Evolutionary conservation across 2,113 vertebrate genomes (phyloP), one percentile per base, ranked within the genome.

Genomic region (Atlantisia rogersi): DNA sequence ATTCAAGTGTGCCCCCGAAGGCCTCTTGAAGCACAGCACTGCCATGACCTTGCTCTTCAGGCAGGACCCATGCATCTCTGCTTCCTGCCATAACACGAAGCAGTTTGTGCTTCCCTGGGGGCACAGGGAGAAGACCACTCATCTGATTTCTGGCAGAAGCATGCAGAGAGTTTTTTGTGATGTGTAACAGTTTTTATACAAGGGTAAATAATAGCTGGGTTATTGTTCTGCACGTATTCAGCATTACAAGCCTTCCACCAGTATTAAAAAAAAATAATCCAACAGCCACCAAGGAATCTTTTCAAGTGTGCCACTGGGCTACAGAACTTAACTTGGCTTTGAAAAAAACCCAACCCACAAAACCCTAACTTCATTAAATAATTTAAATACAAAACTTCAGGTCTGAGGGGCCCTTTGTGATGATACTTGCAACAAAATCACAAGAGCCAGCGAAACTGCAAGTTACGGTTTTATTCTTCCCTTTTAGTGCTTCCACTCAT

Each of bases 61-160:
- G 35, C 50, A 32, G 40, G 52, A 53, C 19, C 15, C 1, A 3
- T 37, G 46, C 63, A 10, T 9, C 84, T 58, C 12, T 3, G 19
- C 44, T 40, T 37, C 37, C 44, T 28, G 5, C n/a, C 0, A 0
- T 4, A 20, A 63, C n/a, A 22, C 0, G 0, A n/a, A 59, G 19
- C 9, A 75, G 65, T 56, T 58, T 31, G 15, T 7, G 35, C 63
- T 31, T 19, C 9, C 55, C 42, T 28, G 24, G 29, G 48, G 55
- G 67, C 31, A 19, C 24, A 11, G 53, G 13, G 80, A 21, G 48
- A 74, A 84, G 26, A 67, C 12, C 10, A 24, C 8, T 16, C 18
- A 13, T 10, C 42, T 32, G 6, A 15, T 21, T 50, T 55, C 48
- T 76, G 71, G 48, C 63, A 88, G 37, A 59, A 82, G 32, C 31